phyloP scores from a whole-genome alignment of 2,113 vertebrate species.

The Ictalurus punctatus region DNA sequence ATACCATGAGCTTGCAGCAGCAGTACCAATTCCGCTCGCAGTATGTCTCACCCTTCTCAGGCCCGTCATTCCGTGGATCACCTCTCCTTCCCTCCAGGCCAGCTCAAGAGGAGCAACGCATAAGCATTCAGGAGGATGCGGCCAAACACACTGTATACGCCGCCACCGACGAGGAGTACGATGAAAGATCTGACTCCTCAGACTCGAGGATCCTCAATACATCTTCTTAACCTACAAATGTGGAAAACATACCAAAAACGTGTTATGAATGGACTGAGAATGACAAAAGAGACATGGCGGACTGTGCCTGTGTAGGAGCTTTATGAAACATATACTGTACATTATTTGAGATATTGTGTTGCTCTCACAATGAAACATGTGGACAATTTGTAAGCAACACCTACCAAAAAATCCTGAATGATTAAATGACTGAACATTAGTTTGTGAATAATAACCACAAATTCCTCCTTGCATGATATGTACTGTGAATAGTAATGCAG shows the following conservation, averaged over 20 bases:
- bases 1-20: conserved; percentile 96
- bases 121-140: conserved; percentile 83
- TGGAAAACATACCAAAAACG: conserved; percentile 49
- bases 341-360: conserved; percentile 44
- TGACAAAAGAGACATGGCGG: conserved; percentile 13
- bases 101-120: conserved; percentile 79
- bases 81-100: conserved; percentile 79
- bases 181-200: conserved; percentile 91
- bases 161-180: conserved; percentile 91
- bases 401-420: conserved; percentile 32
- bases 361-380: conserved; percentile 37
- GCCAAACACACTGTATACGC: conserved; percentile 87
- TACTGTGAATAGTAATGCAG: conserved; percentile 63
- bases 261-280: conserved; percentile 39
- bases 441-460: conserved; percentile 54
- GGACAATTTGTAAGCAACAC: conserved; percentile 11
- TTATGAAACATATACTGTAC: conserved; percentile 20
- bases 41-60: conserved; percentile 89
- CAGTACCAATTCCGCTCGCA: conserved; percentile 96
- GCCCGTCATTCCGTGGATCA: conserved; percentile 82
- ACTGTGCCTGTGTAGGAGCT: conserved; percentile 30
- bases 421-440: conserved; percentile 49
- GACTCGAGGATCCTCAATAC: conserved; percentile 92
- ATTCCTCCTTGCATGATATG: conserved; percentile 71
- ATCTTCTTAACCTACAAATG: conserved; percentile 73